Percentiles rank a stretch among this genome's conserved stretches.
Evolutionary conservation across 2,888 invertebrate genomes (phyloP).

Genomic region (Gibbula magus): DNA sequence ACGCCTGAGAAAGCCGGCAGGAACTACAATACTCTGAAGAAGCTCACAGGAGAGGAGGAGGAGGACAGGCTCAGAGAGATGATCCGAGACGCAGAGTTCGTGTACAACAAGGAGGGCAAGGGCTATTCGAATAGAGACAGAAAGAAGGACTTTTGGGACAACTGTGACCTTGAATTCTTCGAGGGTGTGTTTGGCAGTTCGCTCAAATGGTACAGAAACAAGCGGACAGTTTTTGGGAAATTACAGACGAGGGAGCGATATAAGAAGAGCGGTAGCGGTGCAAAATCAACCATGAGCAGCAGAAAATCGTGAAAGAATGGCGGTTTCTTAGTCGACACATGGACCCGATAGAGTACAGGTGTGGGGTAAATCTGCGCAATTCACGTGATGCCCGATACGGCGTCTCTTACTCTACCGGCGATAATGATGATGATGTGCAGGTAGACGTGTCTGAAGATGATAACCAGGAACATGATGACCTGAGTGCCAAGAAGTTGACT

Average conservation of each 20-base stretch:
- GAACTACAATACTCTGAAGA: background rate
- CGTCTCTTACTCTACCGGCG: background rate
- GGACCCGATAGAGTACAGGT: background rate
- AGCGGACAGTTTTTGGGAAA: no score
- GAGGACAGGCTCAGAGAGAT: background rate
- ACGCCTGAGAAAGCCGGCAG: background rate
- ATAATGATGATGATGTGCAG: background rate
- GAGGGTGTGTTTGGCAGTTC: no score
- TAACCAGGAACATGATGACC: background rate
- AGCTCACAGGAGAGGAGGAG: background rate
- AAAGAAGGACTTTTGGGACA: no score
- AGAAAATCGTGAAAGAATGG: background rate
- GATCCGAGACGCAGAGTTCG: no score
- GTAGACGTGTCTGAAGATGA: background rate
- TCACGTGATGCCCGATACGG: background rate
- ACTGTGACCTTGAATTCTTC: no score
- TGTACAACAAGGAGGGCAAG: no score
- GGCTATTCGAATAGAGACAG: no score
- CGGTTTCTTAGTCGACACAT: background rate
- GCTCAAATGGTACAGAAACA: no score
- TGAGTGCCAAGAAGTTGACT: no score
- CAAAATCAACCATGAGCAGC: background rate
- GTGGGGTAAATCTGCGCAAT: background rate
- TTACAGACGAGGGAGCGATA: no score
- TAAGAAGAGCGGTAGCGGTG: no score